Evolutionary conservation across 2,888 invertebrate genomes (phyloP), one percentile per base, ranked within the genome.

Genomic region (Drosophila conformis): DNA sequence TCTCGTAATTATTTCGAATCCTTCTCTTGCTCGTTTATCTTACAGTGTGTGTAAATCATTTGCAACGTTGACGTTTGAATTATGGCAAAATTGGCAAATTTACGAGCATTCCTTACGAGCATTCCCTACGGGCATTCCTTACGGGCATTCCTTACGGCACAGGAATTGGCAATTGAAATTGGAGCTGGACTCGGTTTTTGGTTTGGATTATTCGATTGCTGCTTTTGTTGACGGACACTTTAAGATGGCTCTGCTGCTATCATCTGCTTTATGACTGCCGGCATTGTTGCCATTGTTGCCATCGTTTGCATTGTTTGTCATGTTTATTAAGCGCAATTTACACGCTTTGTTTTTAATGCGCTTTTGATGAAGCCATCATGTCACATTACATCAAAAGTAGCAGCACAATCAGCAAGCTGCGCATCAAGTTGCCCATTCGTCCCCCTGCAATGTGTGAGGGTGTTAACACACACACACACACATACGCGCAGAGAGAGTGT

Each of bases 361-460:
- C 89, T 90, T 87, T 90, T 87, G 90, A 87, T 87, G 90, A 89
- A 90, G 89, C 82, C 89, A 87, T 87, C 90, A 87, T 87, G 90
- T 87, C 90, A 90, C 89, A 90, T 87, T 87, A 90, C 90, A 87
- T 87, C 84, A 90, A 83, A 90, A 77, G 72, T 66, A 74, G 63
- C 77, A 79, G 60, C 80, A 69, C 69, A 67, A 66, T 57, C 69
- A 52, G 49, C 69, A 62, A 46, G 52, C 56, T 49, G 49, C 69
- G 25, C 62, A 74, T 65, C 65, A 75, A 69, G 35, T 59, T 62
- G 57, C 49, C 52, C 38, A 29, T 51, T 40, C 38, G 21, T 11
- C 11, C 21, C 21, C 21, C 27, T 5, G 36, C 38, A 31, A 31
- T 52, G 2, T 51, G 78, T 46, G 83, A 63, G 86, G 89, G 83